Base-by-base conservation (phyloP, 1,140 invertebrate species). In the Magallana ariakensis region DNA sequence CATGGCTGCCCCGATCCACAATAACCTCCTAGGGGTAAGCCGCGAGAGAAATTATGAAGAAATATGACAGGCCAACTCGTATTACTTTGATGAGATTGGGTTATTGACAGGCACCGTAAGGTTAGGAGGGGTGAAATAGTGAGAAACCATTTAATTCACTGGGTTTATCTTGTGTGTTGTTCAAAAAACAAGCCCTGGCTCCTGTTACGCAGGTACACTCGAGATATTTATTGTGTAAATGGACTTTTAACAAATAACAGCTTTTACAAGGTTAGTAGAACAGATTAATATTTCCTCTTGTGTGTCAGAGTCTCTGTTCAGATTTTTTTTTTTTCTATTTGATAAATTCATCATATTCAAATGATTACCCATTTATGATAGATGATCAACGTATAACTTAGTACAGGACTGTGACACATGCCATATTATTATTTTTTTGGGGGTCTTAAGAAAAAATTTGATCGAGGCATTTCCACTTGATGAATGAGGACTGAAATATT, bases 11-110 rank as follows among this genome's bases (percentile, higher is more conserved):
- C 22, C 10, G 53, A 55, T 56, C 56, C 15, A 84, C 82, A 84
- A 84, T 84, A 84, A 84, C 57, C 53, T 33, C 22, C 82, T 33
- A 60, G 55, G 19, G 55, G 55, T 60, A 22, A 46, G 58, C 55
- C 56, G 26, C 82, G 5, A 33, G 82, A 56, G 22, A 60, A 84
- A 84, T 84, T 84, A 84, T 84, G 82, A 75, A 60, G 82, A 84
- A 60, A 84, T 84, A 84, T 84, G 82, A 84, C 82, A 84, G 55
- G 26, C 22, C 55, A 19, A 84, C 82, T 84, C 82, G 19, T 84
- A 84, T 84, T 84, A 84, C 82, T 84, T 57, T 56, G 57, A 60
- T 56, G 56, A 58, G 82, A 84, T 84, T 56, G 55, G 55, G n/a
- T 19, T 58, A 84, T 84, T 60, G 57, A 60, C 82, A 84, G 56